phyloP scores from a whole-genome alignment of 37 sponge, comb jelly and placozoan genomes.

The Bolinopsis microptera region DNA sequence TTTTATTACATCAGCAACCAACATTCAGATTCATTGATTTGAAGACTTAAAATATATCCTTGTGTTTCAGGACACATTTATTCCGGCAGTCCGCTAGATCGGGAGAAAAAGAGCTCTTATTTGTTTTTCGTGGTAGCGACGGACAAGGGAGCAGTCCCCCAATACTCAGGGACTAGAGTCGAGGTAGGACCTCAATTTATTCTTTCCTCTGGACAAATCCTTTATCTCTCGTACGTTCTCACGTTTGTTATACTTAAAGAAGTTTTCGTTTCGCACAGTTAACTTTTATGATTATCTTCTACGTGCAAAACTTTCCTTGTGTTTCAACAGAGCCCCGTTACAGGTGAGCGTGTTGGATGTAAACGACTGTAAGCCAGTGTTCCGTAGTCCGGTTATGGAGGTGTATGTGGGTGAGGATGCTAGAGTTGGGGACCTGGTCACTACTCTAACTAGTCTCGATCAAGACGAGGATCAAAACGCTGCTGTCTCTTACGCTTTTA shows the following conservation, averaged over 20 bases:
- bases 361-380: conserved; percentile 56
- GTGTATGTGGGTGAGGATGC: not conserved
- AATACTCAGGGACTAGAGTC: not conserved
- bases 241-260: no score
- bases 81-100: not conserved
- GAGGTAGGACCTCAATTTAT: not conserved
- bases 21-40: no score
- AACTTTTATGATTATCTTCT: no score
- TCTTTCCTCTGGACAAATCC: no score
- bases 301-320: not conserved
- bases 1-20: no score
- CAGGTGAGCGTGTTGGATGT: conserved; percentile 34
- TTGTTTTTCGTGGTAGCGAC: not conserved
- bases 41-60: no score
- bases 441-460: conserved; percentile 16
- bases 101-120: not conserved
- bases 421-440: not conserved
- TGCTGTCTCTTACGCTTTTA: not conserved
- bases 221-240: no score
- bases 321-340: not conserved
- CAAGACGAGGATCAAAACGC: conserved; percentile 22
- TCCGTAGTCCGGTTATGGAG: conserved; percentile 31
- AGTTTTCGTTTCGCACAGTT: no score
- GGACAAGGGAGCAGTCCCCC: not conserved
- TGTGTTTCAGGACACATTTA: conserved; percentile 41